Evolutionary conservation across 2,888 invertebrate genomes (phyloP), one percentile per base, ranked within the genome.

Genomic region (Nymphalis c-album): DNA sequence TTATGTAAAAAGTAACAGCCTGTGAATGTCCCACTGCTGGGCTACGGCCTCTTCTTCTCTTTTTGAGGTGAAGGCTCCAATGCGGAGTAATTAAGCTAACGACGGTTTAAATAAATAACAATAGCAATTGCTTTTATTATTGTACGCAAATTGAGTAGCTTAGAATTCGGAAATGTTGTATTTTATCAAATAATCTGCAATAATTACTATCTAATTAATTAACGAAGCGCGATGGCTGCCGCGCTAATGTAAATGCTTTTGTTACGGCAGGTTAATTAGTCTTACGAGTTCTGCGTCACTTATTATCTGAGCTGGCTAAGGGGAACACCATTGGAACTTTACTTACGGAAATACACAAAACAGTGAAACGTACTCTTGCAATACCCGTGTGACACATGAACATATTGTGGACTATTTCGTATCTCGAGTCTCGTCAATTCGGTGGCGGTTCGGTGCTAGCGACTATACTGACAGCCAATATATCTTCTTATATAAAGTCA

Each of bases 341-440:
- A 64, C 58, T 67, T 58, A 71, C 53, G 47, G 40, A 61, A 55
- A 58, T 68, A 61, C 50, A 57, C 20, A 13, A 65, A 66, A 71
- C 35, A 59, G 18, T 46, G 53, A 61, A 47, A 67, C 26, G 35
- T 46, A 58, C 35, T 53, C 26, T 7, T 51, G 50, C 50, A 63
- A 57, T 45, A 35, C 26, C 48, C 60, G 53, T 53, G n/a, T 55
- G n/a, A 35, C n/a, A 55, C 45, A 60, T 3, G 17, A 51, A 55
- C 26, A 22, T 31, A 47, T 13, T 48, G 31, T 22, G 53, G 40
- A 53, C 16, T 68, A 16, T 51, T 16, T 1, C 2, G 8, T n/a
- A 17, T 7, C 17, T 13, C 53, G 7, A 55, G 16, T 31, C 26
- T 31, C 53, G 53, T 55, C 7, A 53, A 7, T 17, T n/a, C n/a